Evolutionary conservation across 2,888 invertebrate species (phyloP).

Genomic region (Archips xylosteana): DNA sequence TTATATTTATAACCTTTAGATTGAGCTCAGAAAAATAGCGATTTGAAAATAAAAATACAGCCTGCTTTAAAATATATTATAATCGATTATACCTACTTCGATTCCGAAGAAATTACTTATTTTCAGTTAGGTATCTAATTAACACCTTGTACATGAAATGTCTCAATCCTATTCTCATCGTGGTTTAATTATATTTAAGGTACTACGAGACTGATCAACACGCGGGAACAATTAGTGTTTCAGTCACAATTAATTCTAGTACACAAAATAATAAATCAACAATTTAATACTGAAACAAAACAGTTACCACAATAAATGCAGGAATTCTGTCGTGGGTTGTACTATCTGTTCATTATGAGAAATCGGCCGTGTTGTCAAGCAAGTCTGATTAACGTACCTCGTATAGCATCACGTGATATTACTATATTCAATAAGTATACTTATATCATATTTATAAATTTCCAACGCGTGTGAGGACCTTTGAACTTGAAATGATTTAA

Average conservation of each 20-base stretch:
- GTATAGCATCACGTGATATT: not conserved
- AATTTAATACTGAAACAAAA: not conserved
- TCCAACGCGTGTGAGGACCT: not conserved
- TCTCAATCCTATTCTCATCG: no score
- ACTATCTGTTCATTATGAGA: not conserved
- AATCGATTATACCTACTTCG: no score
- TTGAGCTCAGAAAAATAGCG: no score
- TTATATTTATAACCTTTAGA: no score
- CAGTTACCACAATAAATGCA: no score
- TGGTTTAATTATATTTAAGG: no score
- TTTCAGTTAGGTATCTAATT: no score
- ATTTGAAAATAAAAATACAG: no score
- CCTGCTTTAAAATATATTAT: no score
- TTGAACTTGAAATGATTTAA: slow-evolving; percentile 2
- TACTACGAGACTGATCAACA: no score
- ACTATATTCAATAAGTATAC: not conserved
- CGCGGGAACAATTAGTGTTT: not conserved
- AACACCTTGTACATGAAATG: no score
- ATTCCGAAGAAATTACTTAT: no score
- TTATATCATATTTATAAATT: not conserved
- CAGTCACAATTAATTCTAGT: not conserved
- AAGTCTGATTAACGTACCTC: not conserved
- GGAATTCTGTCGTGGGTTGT: not conserved
- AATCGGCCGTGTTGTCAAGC: not conserved
- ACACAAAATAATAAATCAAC: not conserved